Percentiles rank a stretch among this genome's conserved stretches.
Conservation (phyloP, 2,113 vertebrate species). For the Scomber scombrus region DNA sequence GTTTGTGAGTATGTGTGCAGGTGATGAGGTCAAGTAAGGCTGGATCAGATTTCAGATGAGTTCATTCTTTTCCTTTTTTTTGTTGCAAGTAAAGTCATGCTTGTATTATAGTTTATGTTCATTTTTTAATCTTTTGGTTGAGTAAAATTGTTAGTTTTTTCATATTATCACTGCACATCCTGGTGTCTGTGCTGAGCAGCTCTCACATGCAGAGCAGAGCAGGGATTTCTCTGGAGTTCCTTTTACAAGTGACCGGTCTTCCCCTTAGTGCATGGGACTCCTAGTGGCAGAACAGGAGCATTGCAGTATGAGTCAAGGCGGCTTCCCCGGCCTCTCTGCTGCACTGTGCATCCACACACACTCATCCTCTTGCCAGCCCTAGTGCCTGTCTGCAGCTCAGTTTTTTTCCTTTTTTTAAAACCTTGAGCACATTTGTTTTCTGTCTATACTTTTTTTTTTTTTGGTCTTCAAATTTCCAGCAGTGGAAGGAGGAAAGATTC, state of each 20-base stretch:
- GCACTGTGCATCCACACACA: conserved; percentile 19
- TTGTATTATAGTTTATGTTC: not conserved
- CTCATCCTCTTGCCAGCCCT: not conserved
- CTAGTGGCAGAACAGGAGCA: conserved; percentile 61
- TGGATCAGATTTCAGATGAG: not conserved
- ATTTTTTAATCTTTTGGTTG: not conserved
- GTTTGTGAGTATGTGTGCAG: conserved; percentile 21
- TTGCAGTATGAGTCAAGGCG: conserved; percentile 42
- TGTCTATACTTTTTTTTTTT: not conserved
- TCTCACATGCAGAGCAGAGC: conserved; percentile 33
- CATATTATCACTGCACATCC: not conserved
- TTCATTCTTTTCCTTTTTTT: not conserved
- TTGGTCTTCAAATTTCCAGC: not conserved
- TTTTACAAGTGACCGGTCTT: conserved; percentile 44
- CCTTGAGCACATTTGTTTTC: not conserved
- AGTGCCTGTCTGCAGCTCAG: conserved; percentile 13
- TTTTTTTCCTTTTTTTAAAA: not conserved
- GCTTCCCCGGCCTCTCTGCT: conserved; percentile 50
- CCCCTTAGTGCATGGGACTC: conserved; percentile 65
- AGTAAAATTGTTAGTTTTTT: not conserved
- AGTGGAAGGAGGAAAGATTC: not conserved
- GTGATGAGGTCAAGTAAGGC: not conserved
- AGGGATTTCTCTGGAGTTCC: conserved; percentile 64
- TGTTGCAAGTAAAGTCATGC: not conserved
- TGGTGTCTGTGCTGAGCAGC: conserved; percentile 7